Percentiles rank a stretch among this genome's conserved stretches.
Evolutionary conservation across 2,797 vertebrate genomes (phyloP).

Genomic region (Coracias cyanogaster): DNA sequence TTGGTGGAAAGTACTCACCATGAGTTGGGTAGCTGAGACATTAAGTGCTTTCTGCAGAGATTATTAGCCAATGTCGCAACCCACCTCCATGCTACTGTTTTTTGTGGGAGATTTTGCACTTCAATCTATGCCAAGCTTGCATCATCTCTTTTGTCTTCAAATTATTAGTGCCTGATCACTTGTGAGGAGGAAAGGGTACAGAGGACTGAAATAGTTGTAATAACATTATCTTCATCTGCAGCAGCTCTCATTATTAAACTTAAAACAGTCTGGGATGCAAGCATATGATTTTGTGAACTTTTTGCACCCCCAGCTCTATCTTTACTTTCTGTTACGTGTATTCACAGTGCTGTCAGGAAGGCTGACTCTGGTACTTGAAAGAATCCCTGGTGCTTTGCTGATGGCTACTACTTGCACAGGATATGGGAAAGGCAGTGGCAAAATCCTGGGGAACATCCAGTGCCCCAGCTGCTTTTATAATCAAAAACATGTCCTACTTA

Average conservation of each 20-base stretch:
- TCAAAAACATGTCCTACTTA: not conserved
- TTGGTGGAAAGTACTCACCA: not conserved
- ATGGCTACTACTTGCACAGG: not conserved
- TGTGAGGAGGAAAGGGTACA: not conserved
- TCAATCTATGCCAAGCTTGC: not conserved
- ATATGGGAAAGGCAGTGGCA: not conserved
- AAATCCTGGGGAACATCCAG: not conserved
- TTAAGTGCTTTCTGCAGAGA: not conserved
- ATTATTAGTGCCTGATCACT: not conserved
- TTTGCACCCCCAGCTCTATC: not conserved
- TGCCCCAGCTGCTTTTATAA: not conserved
- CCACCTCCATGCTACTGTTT: not conserved
- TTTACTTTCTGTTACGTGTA: not conserved
- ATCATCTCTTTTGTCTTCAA: not conserved
- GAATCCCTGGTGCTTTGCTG: not conserved
- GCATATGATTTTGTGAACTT: not conserved
- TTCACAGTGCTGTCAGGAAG: not conserved
- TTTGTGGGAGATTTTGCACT: not conserved
- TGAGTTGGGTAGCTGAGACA: not conserved
- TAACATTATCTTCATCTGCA: not conserved
- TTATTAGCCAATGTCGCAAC: fast-evolving
- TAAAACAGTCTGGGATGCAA: not conserved
- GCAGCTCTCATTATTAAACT: not conserved
- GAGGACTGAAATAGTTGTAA: not conserved
- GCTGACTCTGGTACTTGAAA: not conserved